These are phyloP conservation scores for Etheostoma spectabile DNA, from an alignment of 2,113 vertebrate species.

Conservation along the genomic window DNA sequence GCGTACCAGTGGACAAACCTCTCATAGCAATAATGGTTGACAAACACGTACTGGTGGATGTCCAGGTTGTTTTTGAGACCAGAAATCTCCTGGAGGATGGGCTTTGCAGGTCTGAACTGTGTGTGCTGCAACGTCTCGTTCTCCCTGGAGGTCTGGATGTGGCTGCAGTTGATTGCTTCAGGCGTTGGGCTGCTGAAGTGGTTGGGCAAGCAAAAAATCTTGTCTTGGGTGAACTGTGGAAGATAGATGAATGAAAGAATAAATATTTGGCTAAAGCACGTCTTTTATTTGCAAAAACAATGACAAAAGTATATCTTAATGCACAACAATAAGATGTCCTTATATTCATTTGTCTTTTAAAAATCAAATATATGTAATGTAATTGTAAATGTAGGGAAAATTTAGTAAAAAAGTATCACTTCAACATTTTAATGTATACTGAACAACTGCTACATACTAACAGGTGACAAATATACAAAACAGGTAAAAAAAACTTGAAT, in stretches of 20 bases:
- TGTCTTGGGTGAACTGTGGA: conserved; percentile 91
- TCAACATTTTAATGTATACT: not conserved
- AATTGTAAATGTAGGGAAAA: not conserved
- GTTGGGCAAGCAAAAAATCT: conserved; percentile 91
- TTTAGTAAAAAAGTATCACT: not conserved
- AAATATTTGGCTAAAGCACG: not conserved
- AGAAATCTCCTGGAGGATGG: conserved; percentile 77
- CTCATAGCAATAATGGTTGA: conserved; percentile 94
- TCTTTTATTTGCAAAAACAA: not conserved
- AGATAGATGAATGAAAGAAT: not conserved
- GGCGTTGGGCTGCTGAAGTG: conserved; percentile 75
- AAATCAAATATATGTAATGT: too few species aligned
- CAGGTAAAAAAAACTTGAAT: not conserved
- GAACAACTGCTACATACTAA: not conserved
- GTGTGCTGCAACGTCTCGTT: conserved; percentile 61
- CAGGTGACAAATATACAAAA: not conserved
- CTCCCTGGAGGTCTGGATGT: conserved; percentile 71
- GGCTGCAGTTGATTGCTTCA: conserved; percentile 81
- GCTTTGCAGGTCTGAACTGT: conserved; percentile 35
- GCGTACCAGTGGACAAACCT: conserved; percentile 91
- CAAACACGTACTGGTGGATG: conserved; percentile 91
- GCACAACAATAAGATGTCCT: not conserved
- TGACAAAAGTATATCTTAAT: not conserved
- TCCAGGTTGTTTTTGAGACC: conserved; percentile 90
- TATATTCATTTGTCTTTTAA: not conserved